phyloP scores from a whole-genome alignment of 2,797 vertebrate species.

The Sternotherus odoratus region DNA sequence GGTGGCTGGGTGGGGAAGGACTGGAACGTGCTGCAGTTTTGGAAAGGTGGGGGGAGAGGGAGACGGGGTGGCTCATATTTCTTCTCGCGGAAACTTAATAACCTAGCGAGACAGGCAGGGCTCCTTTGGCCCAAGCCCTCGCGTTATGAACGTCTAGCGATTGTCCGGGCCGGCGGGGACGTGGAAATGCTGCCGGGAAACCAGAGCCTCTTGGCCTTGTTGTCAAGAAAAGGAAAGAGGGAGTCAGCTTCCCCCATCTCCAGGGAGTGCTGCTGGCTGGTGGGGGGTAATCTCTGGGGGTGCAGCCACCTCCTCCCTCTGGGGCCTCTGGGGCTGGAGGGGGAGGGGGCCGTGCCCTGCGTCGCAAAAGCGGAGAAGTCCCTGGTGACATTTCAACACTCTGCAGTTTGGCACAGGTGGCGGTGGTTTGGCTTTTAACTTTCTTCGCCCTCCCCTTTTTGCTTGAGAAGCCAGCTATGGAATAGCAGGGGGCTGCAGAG shows the following conservation, averaged over 20 bases:
- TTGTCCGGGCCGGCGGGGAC: not conserved
- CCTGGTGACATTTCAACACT: conserved; percentile 33
- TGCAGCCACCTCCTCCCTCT: not conserved
- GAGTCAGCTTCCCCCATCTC: not conserved
- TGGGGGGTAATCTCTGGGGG: not conserved
- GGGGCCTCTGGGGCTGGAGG: not conserved
- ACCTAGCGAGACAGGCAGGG: not conserved
- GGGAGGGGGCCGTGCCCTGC: not conserved
- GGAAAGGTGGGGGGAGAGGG: accelerated
- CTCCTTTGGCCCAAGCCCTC: not conserved
- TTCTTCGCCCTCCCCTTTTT: not conserved
- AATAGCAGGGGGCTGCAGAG: not conserved
- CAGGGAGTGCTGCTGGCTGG: not conserved
- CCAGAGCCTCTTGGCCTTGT: conserved; percentile 35
- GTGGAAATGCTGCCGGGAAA: conserved; percentile 1
- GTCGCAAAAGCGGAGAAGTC: conserved; percentile 46
- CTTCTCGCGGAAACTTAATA: not conserved
- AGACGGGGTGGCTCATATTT: not conserved
- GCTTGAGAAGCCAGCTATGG: not conserved
- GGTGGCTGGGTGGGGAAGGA: conserved; percentile 13
- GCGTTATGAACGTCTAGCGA: not conserved
- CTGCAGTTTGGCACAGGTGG: conserved; percentile 45
- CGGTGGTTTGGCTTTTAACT: not conserved
- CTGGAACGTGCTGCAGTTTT: not conserved
- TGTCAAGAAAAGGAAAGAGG: conserved; percentile 20